These are phyloP conservation scores for Leptopilina boulardi DNA, from an alignment of 1,140 invertebrate genomes.

Conservation along the genomic window DNA sequence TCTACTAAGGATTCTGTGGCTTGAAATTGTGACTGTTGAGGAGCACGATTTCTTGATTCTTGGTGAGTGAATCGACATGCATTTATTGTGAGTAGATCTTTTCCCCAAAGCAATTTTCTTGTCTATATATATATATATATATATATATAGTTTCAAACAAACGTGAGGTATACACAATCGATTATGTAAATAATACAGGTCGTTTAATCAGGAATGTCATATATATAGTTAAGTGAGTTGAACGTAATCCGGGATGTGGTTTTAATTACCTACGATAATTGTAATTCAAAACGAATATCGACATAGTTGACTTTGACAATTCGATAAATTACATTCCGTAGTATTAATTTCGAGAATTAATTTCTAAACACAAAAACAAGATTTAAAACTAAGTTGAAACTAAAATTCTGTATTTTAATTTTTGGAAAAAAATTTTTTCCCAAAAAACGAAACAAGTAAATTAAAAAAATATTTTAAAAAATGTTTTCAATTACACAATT, in stretches of 20 bases:
- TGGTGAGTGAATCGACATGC: not conserved
- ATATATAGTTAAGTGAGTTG: slow-evolving; percentile 5
- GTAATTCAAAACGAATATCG: not conserved
- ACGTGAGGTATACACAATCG: slow-evolving; percentile 13
- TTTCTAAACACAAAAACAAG: no score
- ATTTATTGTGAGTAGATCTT: slow-evolving; percentile 1
- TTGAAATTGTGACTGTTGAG: slow-evolving; percentile 1
- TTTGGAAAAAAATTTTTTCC: no score
- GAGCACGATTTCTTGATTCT: not conserved
- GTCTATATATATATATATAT: not conserved
- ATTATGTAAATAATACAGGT: slow-evolving; percentile 11
- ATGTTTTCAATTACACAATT: not conserved
- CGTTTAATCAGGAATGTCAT: slow-evolving; percentile 4
- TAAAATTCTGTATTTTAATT: no score
- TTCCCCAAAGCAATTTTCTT: slow-evolving; percentile 11
- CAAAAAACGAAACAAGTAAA: no score
- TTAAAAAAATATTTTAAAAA: no score
- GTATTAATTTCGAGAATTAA: no score
- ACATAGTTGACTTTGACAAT: no score
- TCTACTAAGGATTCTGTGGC: not conserved
- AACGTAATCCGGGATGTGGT: not conserved
- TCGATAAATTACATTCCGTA: no score
- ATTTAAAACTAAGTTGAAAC: no score
- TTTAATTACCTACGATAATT: not conserved
- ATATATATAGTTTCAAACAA: not conserved